Conservation (phyloP, 2,113 vertebrate genomes). For the Crotalus helleri region DNA sequence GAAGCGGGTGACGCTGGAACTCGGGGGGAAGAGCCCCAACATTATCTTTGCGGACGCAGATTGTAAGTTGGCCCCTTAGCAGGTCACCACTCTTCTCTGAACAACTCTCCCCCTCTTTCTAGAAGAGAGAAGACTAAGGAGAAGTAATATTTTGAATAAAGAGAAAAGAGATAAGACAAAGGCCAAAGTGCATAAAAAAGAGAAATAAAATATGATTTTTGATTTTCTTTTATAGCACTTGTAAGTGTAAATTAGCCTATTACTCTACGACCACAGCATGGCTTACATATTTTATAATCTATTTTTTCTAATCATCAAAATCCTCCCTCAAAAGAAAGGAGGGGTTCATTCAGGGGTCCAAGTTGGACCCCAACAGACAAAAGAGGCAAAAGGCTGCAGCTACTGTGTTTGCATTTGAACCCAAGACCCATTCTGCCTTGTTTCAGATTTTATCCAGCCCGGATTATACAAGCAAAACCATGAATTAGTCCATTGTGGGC, state of each 20-base stretch:
- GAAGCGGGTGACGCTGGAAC: constrained; percentile 97
- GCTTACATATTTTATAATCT: background rate
- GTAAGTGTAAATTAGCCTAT: background rate
- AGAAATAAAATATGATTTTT: background rate
- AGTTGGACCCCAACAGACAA: background rate
- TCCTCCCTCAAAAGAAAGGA: background rate
- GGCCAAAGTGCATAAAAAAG: background rate
- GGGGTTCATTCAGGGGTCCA: background rate
- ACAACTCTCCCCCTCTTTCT: background rate
- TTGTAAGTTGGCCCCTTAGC: constrained; percentile 78
- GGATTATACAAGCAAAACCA: background rate
- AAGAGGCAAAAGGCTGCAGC: background rate
- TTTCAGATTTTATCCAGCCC: background rate
- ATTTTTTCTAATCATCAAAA: background rate
- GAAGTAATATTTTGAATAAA: background rate
- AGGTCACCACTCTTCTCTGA: background rate
- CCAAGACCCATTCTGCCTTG: background rate
- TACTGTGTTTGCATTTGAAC: background rate
- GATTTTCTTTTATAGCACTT: background rate
- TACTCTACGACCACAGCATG: background rate
- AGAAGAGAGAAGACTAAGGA: background rate
- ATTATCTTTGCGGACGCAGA: constrained; percentile 99
- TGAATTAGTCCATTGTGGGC: background rate
- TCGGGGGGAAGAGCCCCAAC: constrained; percentile 98
- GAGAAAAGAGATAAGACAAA: background rate